phyloP scores from a whole-genome alignment of 2,888 invertebrate genomes.

The Ennomos fuscantarius region DNA sequence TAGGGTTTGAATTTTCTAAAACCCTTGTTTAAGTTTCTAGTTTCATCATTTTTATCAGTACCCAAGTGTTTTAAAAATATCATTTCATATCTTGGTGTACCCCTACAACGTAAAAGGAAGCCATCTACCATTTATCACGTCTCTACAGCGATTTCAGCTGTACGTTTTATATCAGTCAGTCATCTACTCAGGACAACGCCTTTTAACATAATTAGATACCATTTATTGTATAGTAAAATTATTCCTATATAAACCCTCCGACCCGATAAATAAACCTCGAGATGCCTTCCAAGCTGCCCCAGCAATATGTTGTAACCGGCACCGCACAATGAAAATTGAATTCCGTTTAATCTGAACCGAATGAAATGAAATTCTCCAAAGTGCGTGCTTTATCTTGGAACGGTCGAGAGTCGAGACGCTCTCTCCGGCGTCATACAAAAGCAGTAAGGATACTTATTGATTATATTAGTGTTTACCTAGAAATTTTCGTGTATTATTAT shows the following conservation, averaged over 20 bases:
- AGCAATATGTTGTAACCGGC: slow-evolving; percentile 45
- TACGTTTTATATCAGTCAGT: too few relatives aligned
- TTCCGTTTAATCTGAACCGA: slow-evolving; percentile 67
- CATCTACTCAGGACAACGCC: too few relatives aligned
- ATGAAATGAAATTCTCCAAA: slow-evolving; percentile 73
- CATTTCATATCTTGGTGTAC: too few relatives aligned
- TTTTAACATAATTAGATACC: neutral
- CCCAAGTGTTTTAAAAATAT: too few relatives aligned
- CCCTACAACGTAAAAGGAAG: too few relatives aligned
- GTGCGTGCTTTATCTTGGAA: slow-evolving; percentile 73
- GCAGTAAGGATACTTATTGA: slow-evolving; percentile 10
- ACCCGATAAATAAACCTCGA: slow-evolving; percentile 19
- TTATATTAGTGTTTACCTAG: too few relatives aligned
- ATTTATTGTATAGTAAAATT: slow-evolving; percentile 5
- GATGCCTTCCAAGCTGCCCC: slow-evolving; percentile 25
- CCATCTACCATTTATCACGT: too few relatives aligned
- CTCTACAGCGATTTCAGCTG: too few relatives aligned
- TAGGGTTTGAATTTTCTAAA: too few relatives aligned
- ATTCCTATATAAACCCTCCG: slow-evolving; percentile 19
- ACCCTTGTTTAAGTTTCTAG: too few relatives aligned
- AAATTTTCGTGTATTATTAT: too few relatives aligned
- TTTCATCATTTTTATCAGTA: too few relatives aligned
- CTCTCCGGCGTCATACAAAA: slow-evolving; percentile 41
- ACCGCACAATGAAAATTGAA: slow-evolving; percentile 64
- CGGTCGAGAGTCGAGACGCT: slow-evolving; percentile 59